These are phyloP conservation scores for Carpatolechia fugitivella DNA, from an alignment of 2,888 invertebrate genomes.

Conservation along the genomic window DNA sequence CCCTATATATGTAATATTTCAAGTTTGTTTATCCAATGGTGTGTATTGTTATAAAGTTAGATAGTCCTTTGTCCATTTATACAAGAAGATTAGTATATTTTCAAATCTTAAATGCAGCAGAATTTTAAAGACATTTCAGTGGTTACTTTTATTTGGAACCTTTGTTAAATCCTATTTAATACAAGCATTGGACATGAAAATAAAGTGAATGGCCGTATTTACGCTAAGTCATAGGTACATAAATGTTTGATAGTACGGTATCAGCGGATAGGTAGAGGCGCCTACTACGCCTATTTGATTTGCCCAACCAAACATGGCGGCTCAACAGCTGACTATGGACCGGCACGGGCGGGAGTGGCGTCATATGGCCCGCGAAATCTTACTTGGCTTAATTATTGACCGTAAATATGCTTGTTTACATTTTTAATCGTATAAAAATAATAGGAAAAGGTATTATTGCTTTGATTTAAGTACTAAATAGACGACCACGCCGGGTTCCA, in stretches of 20 bases:
- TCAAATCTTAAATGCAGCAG: no score
- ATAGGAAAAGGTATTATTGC: slow-evolving; percentile 3
- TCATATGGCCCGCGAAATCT: slow-evolving; percentile 51
- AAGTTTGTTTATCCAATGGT: no score
- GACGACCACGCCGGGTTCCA: slow-evolving; percentile 72
- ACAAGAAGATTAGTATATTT: no score
- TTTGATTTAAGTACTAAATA: slow-evolving; percentile 29
- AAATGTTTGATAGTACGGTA: slow-evolving; percentile 48
- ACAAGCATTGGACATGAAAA: neutral
- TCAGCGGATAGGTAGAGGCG: slow-evolving; percentile 45
- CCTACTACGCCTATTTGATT: slow-evolving; percentile 77
- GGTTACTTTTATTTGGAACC: no score
- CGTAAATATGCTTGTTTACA: neutral
- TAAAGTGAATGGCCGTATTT: slow-evolving; percentile 45
- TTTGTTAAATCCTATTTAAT: no score
- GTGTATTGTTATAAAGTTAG: no score
- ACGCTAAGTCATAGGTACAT: slow-evolving; percentile 45
- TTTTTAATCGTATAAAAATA: neutral
- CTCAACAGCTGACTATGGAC: slow-evolving; percentile 78
- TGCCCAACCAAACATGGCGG: slow-evolving; percentile 79
- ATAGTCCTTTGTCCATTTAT: no score
- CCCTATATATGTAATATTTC: no score
- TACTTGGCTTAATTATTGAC: slow-evolving; percentile 24
- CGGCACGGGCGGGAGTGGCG: slow-evolving; percentile 70
- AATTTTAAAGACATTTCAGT: no score